These are phyloP conservation scores for Acanthis flammea DNA, from an alignment of 2,797 vertebrate species.

Conservation along the genomic window DNA sequence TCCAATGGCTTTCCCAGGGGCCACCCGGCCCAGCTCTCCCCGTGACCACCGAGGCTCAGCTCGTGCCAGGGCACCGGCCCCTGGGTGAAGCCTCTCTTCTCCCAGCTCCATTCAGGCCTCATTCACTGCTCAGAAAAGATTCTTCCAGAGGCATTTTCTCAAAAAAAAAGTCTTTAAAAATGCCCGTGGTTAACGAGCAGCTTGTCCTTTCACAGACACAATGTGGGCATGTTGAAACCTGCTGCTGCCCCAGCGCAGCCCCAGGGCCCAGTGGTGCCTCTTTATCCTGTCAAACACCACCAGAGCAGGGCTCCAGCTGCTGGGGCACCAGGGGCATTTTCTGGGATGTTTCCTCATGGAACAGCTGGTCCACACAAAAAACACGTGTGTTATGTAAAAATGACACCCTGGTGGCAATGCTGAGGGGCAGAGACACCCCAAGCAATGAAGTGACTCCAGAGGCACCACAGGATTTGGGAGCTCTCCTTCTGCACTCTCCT, in stretches of 20 bases:
- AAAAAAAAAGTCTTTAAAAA: background rate
- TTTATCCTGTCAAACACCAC: background rate
- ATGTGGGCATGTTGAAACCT: slow-evolving; percentile 14
- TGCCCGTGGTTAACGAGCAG: slow-evolving; percentile 10
- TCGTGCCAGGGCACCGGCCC: background rate
- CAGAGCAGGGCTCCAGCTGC: background rate
- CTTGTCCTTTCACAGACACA: slow-evolving; percentile 26
- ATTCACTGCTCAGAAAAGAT: slow-evolving; percentile 5
- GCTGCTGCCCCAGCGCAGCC: background rate
- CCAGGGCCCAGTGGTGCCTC: background rate
- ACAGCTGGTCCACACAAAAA: background rate
- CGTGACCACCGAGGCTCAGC: background rate
- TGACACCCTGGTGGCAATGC: background rate
- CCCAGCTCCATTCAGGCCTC: background rate
- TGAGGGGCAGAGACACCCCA: background rate
- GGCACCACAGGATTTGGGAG: background rate
- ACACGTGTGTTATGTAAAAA: background rate
- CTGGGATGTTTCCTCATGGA: background rate
- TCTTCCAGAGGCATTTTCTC: slow-evolving; percentile 3
- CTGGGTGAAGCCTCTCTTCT: slow-evolving; percentile 13
- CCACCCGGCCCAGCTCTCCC: background rate
- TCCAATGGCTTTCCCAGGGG: background rate
- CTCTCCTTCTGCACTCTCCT: background rate
- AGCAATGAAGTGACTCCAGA: background rate
- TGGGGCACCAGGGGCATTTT: background rate